Percentiles rank a stretch among this genome's conserved stretches.
Conservation (phyloP, 2,797 vertebrate species). For the Lepus oiostolus region DNA sequence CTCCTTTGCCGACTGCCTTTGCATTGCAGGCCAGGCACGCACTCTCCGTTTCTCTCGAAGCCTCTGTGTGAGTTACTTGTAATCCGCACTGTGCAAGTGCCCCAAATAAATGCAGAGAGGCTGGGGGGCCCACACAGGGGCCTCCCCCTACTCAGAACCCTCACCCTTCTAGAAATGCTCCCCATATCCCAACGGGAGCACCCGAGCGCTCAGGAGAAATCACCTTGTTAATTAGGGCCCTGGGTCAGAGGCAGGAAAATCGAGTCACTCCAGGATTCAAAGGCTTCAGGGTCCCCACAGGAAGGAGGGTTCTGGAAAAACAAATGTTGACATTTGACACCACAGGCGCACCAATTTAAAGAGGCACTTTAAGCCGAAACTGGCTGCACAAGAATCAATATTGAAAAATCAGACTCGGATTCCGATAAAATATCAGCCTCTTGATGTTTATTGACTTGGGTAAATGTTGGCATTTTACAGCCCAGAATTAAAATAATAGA, state of each 20-base stretch:
- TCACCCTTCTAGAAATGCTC: slow-evolving; percentile 6
- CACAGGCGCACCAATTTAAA: slow-evolving; percentile 66
- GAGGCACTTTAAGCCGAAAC: slow-evolving; percentile 76
- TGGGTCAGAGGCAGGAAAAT: slow-evolving; percentile 40
- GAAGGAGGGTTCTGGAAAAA: slow-evolving; percentile 77
- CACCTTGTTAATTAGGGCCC: neutral
- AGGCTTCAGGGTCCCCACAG: slow-evolving; percentile 56
- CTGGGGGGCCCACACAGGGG: neutral
- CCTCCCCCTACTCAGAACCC: too few species aligned
- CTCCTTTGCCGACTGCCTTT: neutral
- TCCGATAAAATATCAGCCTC: slow-evolving; percentile 78
- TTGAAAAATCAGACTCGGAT: slow-evolving; percentile 80
- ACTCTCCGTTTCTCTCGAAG: neutral
- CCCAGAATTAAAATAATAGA: slow-evolving; percentile 75
- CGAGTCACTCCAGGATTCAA: neutral
- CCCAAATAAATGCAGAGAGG: slow-evolving; percentile 27
- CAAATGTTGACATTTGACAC: slow-evolving; percentile 78
- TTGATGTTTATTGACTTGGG: slow-evolving; percentile 80
- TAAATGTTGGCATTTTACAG: slow-evolving; percentile 81
- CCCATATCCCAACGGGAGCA: neutral
- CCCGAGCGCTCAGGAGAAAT: neutral
- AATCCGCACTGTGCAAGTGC: neutral
- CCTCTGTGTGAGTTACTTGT: neutral
- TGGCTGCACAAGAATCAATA: slow-evolving; percentile 81
- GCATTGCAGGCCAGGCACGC: neutral